Evolutionary conservation across 2,113 vertebrate species (phyloP).

Genomic region (Laterallus jamaicensis): DNA sequence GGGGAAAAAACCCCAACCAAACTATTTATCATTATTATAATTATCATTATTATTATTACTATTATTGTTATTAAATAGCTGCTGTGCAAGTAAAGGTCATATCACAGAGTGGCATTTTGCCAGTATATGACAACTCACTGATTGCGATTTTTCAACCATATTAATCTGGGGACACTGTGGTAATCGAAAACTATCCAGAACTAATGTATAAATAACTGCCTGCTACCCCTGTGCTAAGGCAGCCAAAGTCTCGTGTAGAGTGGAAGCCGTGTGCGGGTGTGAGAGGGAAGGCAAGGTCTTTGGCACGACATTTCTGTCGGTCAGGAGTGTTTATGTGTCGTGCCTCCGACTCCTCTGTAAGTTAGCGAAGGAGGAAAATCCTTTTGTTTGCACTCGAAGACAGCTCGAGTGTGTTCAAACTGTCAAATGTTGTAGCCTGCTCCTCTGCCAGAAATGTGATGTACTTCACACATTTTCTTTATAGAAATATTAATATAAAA

Average conservation of each 20-base stretch:
- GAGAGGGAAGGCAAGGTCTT: background rate
- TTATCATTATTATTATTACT: background rate
- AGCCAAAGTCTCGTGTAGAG: constrained; percentile 35
- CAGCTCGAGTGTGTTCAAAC: constrained; percentile 3
- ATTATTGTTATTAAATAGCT: constrained; percentile 44
- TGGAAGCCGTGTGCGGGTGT: constrained; percentile 17
- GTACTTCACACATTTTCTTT: background rate
- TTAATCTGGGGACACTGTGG: constrained; percentile 77
- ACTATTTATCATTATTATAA: constrained; percentile 18
- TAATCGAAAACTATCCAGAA: constrained; percentile 80
- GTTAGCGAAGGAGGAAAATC: background rate
- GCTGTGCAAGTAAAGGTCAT: constrained; percentile 72
- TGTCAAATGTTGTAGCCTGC: background rate
- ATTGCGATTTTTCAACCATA: constrained; percentile 79
- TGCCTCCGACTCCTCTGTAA: background rate
- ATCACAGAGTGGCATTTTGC: constrained; percentile 75
- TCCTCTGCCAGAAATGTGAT: background rate
- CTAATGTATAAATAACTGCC: constrained; percentile 80
- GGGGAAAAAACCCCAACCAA: background rate
- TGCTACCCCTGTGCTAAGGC: constrained; percentile 49
- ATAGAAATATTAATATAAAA: constrained; percentile 37
- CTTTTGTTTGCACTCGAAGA: constrained; percentile 60
- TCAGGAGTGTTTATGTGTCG: background rate
- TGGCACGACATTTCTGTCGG: background rate
- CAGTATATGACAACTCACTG: constrained; percentile 71